Evolutionary conservation across 2,888 invertebrate genomes (phyloP).

Genomic region (Didymodactylos carnosus): DNA sequence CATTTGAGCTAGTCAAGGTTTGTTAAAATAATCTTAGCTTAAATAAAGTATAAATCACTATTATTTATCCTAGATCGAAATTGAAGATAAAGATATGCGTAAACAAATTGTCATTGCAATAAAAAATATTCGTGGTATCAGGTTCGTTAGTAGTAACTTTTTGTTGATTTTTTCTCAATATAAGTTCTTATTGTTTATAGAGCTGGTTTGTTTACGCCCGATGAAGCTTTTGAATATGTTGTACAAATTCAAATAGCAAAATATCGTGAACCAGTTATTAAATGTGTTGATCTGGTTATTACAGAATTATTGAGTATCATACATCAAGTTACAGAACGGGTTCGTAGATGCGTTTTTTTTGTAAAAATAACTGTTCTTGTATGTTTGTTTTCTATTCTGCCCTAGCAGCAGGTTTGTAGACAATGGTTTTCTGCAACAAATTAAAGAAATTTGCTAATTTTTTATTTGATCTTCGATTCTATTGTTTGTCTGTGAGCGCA

Average conservation of each 20-base stretch:
- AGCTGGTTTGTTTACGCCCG: conserved; percentile 89
- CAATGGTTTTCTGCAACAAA: too few species aligned
- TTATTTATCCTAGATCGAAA: background rate
- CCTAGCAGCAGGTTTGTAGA: too few species aligned
- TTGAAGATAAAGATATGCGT: conserved; percentile 84
- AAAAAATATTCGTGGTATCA: conserved; percentile 79
- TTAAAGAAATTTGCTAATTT: too few species aligned
- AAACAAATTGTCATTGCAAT: conserved; percentile 96
- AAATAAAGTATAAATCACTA: background rate
- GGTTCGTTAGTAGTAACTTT: background rate
- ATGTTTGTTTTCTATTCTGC: background rate
- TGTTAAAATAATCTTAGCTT: background rate
- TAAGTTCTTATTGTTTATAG: conserved; percentile 14
- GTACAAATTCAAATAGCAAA: conserved; percentile 92
- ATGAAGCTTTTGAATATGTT: conserved; percentile 99
- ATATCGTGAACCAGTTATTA: conserved; percentile 83
- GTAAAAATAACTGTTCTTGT: background rate
- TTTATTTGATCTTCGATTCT: too few species aligned
- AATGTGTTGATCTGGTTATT: conserved; percentile 92
- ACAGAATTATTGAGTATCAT: conserved; percentile 86
- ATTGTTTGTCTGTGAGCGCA: too few species aligned
- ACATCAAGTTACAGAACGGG: conserved; percentile 78
- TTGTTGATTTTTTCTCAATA: background rate
- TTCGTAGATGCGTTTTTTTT: background rate
- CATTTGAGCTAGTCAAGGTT: conserved; percentile 81